Evolutionary conservation across 2,888 invertebrate genomes (phyloP).

Genomic region (Philopedon plagiatum): DNA sequence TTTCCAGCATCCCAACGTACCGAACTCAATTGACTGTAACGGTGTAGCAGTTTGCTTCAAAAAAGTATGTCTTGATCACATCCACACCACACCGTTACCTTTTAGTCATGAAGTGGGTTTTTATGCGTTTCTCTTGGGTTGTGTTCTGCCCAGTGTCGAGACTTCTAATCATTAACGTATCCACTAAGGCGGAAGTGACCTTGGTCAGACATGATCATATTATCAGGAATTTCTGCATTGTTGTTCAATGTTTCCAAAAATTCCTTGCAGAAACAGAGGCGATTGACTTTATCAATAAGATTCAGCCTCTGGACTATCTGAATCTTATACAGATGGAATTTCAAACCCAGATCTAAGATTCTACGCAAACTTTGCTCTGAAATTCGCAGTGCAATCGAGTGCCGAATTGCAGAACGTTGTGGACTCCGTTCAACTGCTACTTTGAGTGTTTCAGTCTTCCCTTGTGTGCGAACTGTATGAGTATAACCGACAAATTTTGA

Average conservation of each 20-base stretch:
- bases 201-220: conserved; percentile 22
- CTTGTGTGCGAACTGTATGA: too few species aligned
- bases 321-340: conserved; percentile 3
- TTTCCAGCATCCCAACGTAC: too few species aligned
- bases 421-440: not conserved
- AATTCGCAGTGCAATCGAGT: not conserved
- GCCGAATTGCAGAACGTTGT: not conserved
- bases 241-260: conserved; percentile 38
- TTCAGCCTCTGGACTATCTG: conserved; percentile 9
- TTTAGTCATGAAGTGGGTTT: conserved; percentile 1
- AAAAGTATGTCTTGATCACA: conserved; percentile 8
- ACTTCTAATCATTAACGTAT: conserved; percentile 9
- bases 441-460: not conserved
- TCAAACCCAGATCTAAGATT: not conserved
- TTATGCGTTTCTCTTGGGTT: conserved; percentile 16
- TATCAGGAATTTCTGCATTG: conserved; percentile 24
- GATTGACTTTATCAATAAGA: conserved; percentile 4
- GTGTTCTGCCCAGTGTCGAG: conserved; percentile 14
- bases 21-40: too few species aligned
- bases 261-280: conserved; percentile 29
- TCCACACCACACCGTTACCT: conserved; percentile 1
- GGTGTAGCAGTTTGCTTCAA: conserved; percentile 11
- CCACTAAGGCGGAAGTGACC: conserved; percentile 15
- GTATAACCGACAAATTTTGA: too few species aligned
- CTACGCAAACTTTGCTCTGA: not conserved